Percentiles rank a stretch among this genome's conserved stretches.
Conservation (phyloP, 1,140 invertebrate species). For the Aphidius gifuensis region DNA sequence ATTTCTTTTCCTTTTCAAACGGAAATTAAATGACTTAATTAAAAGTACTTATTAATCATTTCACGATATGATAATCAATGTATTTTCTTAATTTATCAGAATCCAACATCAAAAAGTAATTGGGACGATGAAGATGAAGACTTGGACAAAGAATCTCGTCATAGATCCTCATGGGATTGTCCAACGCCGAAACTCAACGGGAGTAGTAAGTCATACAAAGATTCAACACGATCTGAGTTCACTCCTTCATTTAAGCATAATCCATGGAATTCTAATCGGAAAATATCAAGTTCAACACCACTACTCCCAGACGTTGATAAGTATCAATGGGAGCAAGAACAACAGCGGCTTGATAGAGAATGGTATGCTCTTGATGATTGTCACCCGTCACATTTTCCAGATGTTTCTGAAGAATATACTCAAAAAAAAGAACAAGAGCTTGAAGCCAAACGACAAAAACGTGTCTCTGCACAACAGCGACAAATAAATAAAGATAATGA, state of each 20-base stretch:
- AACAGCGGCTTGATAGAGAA: conserved; percentile 86
- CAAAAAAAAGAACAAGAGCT: conserved; percentile 88
- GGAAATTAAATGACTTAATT: too few species aligned
- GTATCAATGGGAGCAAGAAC: conserved; percentile 88
- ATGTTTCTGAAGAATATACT: conserved; percentile 86
- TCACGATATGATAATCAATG: background rate
- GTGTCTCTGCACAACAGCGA: conserved; percentile 89
- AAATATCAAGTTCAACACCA: conserved; percentile 63
- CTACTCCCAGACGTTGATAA: conserved; percentile 65
- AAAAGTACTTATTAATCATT: background rate
- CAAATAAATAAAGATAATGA: conserved; percentile 98
- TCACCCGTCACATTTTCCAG: conserved; percentile 87
- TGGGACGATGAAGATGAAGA: conserved; percentile 96
- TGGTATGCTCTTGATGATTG: conserved; percentile 96
- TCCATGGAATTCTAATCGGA: conserved; percentile 70
- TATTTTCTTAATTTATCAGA: conserved; percentile 55
- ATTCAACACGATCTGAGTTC: conserved; percentile 62
- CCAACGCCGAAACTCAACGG: conserved; percentile 74
- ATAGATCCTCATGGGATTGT: conserved; percentile 85
- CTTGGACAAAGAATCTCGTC: conserved; percentile 69
- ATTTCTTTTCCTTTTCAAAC: background rate
- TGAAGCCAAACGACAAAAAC: conserved; percentile 84
- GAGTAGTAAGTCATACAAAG: conserved; percentile 43
- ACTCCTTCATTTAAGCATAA: conserved; percentile 88
- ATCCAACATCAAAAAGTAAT: conserved; percentile 69